Evolutionary conservation across 2,113 vertebrate genomes (phyloP).

Genomic region (Pandion haliaetus): DNA sequence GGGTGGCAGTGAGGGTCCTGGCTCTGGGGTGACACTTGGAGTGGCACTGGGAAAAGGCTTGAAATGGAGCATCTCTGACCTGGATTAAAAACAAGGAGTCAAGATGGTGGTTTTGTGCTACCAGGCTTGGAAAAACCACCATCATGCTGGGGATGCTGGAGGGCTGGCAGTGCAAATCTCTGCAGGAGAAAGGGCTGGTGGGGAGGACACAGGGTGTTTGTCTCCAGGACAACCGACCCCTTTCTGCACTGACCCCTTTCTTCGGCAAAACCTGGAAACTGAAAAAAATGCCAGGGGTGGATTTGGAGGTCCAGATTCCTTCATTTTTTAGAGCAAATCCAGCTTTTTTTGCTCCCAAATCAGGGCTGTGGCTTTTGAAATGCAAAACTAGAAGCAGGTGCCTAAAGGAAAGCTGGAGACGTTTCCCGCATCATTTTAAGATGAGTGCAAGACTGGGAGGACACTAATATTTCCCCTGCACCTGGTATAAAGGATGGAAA

Average conservation of each 20-base stretch:
- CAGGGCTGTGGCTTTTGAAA: not conserved
- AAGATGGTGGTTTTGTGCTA: not conserved
- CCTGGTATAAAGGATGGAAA: not conserved
- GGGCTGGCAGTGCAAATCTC: not conserved
- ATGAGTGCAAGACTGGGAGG: not conserved
- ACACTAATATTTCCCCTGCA: not conserved
- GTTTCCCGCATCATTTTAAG: not conserved
- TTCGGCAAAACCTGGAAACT: not conserved
- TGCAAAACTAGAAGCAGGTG: not conserved
- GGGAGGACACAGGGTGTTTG: not conserved
- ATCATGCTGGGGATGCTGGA: fast-evolving
- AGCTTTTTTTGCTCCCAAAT: no score
- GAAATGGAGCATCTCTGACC: not conserved
- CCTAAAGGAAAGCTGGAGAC: not conserved
- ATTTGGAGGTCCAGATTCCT: not conserved
- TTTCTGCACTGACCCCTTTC: not conserved
- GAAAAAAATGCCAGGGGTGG: not conserved
- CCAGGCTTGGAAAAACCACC: not conserved
- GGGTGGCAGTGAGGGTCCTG: not conserved
- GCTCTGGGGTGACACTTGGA: fast-evolving
- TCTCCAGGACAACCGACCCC: no score
- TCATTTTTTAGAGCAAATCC: not conserved
- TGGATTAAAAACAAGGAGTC: not conserved
- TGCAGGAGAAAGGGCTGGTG: fast-evolving
- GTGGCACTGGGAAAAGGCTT: not conserved